These are phyloP conservation scores for Eurosta solidaginis DNA, from an alignment of 1,140 invertebrate genomes.

Conservation along the genomic window DNA sequence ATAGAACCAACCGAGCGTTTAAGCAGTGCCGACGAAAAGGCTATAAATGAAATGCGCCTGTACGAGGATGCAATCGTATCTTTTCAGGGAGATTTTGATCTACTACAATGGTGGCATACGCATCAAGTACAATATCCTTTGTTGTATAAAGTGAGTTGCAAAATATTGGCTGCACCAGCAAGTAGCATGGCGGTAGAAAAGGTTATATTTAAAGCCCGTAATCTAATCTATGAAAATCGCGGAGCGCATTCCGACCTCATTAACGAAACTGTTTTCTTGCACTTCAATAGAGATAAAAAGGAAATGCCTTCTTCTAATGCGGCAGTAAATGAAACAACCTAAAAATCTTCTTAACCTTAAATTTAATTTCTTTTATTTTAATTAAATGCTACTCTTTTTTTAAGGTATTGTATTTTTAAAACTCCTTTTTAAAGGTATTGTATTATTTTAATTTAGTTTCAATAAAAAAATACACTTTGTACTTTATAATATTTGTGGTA, in stretches of 20 bases:
- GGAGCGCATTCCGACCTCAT: not conserved
- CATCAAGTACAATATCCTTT: conserved; percentile 6
- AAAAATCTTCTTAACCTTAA: no score
- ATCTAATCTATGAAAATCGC: not conserved
- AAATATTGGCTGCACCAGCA: conserved; percentile 7
- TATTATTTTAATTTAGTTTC: no score
- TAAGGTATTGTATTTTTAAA: no score
- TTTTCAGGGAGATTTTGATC: conserved; percentile 14
- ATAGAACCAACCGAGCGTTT: not conserved
- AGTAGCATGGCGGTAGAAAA: not conserved
- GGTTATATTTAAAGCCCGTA: not conserved
- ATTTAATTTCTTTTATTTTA: no score
- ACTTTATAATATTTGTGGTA: no score
- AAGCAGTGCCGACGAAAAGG: not conserved
- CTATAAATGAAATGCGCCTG: not conserved
- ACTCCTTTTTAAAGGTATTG: no score
- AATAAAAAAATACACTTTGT: no score
- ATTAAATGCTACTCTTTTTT: no score
- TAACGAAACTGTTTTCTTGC: not conserved
- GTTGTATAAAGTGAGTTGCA: conserved; percentile 27
- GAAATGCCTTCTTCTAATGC: not conserved
- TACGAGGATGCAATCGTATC: not conserved
- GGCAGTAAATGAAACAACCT: not conserved
- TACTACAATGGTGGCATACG: conserved; percentile 28
- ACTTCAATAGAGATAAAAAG: not conserved